Conservation (phyloP, 2,797 vertebrate species). For the Zalophus californianus region DNA sequence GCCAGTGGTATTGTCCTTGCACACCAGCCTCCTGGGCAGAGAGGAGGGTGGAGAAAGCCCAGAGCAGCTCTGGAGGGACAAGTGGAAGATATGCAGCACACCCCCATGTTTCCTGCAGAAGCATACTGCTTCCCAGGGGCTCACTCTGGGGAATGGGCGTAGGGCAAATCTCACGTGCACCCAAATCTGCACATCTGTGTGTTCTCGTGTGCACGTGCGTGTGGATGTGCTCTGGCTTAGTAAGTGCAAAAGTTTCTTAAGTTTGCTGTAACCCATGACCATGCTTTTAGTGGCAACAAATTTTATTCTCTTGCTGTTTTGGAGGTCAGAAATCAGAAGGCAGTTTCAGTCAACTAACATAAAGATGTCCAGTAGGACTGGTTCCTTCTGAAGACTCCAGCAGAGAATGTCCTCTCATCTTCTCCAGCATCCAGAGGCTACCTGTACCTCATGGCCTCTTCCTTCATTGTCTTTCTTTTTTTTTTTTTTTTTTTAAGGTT, state of each 20-base stretch:
- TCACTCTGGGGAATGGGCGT: too few relatives aligned
- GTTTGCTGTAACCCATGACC: not conserved
- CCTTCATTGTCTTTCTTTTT: not conserved
- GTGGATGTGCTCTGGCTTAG: not conserved
- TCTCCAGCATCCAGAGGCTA: not conserved
- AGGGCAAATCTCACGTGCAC: not conserved
- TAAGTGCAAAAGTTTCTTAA: not conserved
- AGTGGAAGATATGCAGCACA: accelerated
- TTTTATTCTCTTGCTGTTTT: not conserved
- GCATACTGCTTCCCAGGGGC: not conserved
- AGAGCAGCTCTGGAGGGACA: not conserved
- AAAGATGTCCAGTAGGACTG: not conserved
- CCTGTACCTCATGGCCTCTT: not conserved
- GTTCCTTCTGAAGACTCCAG: not conserved
- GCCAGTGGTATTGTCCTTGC: not conserved
- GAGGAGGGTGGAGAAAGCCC: not conserved
- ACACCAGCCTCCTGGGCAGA: not conserved
- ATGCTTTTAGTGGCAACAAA: not conserved
- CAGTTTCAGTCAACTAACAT: not conserved
- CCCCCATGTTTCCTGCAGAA: accelerated
- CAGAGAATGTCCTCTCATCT: not conserved
- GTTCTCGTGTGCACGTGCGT: not conserved
- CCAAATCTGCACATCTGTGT: not conserved
- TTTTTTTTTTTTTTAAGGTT: not conserved
- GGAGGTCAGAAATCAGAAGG: not conserved